These are phyloP conservation scores for Helleia helle DNA, from an alignment of 2,888 invertebrate species.

Conservation along the genomic window DNA sequence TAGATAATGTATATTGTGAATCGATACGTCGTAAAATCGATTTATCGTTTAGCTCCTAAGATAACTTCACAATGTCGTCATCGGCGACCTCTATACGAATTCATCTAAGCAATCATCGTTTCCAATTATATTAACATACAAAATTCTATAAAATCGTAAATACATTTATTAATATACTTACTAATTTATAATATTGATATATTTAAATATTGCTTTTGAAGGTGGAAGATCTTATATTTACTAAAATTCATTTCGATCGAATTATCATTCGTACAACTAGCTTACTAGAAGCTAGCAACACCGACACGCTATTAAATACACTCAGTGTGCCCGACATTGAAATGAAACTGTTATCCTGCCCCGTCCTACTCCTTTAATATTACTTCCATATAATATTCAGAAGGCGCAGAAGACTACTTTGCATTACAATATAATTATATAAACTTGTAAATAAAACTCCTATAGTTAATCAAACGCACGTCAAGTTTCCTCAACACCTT, in stretches of 20 bases:
- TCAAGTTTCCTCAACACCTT: conserved; percentile 45
- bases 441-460: conserved; percentile 72
- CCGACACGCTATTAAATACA: conserved; percentile 11
- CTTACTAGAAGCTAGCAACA: conserved; percentile 15
- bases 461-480: conserved; percentile 58
- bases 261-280: conserved; percentile 10
- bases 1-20: no score
- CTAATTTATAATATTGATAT: conserved; percentile 23
- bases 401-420: conserved; percentile 63
- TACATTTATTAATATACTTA: conserved; percentile 11
- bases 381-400: conserved; percentile 34
- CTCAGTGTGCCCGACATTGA: conserved; percentile 27
- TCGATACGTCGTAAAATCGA: background rate
- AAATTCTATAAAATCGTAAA: conserved; percentile 12
- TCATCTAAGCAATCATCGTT: background rate
- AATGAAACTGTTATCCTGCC: conserved; percentile 49
- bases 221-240: conserved; percentile 40
- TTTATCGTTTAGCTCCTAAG: no score
- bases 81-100: no score
- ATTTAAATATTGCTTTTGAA: conserved; percentile 54
- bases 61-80: no score
- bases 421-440: conserved; percentile 58
- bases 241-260: conserved; percentile 13
- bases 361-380: conserved; percentile 38
- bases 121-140: conserved; percentile 10